Percentiles rank a stretch among this genome's conserved stretches.
These are phyloP conservation scores for Tylochromis polylepis DNA, from an alignment of 2,113 vertebrate species.

Conservation along the genomic window DNA sequence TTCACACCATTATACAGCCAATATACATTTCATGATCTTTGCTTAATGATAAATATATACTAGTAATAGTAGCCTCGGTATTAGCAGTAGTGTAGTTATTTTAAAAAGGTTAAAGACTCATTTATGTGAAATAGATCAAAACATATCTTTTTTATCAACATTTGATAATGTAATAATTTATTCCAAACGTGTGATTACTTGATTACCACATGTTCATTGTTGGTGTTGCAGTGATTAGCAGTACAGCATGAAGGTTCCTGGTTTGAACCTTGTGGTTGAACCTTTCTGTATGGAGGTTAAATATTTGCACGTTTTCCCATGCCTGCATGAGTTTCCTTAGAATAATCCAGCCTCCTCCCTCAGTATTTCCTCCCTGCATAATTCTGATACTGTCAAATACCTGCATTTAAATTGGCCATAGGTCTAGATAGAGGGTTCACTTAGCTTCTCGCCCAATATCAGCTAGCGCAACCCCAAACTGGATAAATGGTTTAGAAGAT, in stretches of 20 bases:
- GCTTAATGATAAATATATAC: not conserved
- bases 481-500: not conserved
- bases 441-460: not conserved
- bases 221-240: not conserved
- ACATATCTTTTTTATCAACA: not conserved
- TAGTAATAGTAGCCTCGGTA: not conserved
- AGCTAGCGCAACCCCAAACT: not conserved
- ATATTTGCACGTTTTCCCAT: not conserved
- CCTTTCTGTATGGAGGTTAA: not conserved
- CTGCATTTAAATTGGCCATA: not conserved
- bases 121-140: not conserved
- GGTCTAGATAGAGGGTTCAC: not conserved
- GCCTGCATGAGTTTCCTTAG: not conserved
- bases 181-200: not conserved
- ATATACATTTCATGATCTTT: not conserved
- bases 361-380: not conserved
- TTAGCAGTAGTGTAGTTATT: not conserved
- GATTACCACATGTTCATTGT: not conserved
- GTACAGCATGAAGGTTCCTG: not conserved
- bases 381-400: not conserved
- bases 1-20: not conserved
- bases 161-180: not conserved
- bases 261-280: not conserved
- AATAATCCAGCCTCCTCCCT: not conserved
- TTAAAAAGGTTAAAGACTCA: not conserved